These are phyloP conservation scores for Gryllus longicercus DNA, from an alignment of 2,888 invertebrate species.

Conservation along the genomic window DNA sequence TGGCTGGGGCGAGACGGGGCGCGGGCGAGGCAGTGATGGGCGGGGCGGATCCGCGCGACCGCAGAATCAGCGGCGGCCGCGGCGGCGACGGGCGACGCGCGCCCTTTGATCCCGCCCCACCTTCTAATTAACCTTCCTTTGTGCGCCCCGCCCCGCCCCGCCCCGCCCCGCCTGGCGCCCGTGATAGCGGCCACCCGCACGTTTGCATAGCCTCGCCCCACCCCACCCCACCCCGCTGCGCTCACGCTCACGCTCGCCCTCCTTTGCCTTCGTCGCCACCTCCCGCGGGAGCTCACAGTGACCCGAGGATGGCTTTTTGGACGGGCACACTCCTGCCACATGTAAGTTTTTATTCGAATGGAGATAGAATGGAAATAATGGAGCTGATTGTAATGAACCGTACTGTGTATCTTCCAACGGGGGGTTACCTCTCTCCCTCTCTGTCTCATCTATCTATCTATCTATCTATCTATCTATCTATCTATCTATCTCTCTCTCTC, in stretches of 20 bases:
- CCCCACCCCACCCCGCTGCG: not conserved
- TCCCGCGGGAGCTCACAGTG: not conserved
- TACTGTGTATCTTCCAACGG: too few relatives aligned
- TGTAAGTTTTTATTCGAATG: too few relatives aligned
- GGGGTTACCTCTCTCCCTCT: too few relatives aligned
- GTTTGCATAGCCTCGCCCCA: not conserved
- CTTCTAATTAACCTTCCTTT: constrained; percentile 17
- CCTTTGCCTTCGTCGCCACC: not conserved
- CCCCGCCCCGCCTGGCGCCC: not conserved
- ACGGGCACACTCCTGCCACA: too few relatives aligned
- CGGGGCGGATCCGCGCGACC: not conserved
- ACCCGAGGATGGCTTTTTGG: too few relatives aligned
- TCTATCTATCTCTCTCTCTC: too few relatives aligned
- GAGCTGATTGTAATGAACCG: too few relatives aligned
- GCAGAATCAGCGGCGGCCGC: not conserved
- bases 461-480: too few relatives aligned
- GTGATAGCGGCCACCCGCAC: not conserved
- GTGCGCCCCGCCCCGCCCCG: not conserved
- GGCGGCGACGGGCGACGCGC: not conserved
- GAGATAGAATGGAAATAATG: too few relatives aligned
- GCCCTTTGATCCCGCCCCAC: constrained; percentile 17
- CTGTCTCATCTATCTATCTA: too few relatives aligned
- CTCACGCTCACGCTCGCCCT: not conserved
- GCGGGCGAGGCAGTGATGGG: not conserved
- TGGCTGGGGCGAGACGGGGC: not conserved